phyloP scores from a whole-genome alignment of 2,113 vertebrate species.

The Natator depressus region DNA sequence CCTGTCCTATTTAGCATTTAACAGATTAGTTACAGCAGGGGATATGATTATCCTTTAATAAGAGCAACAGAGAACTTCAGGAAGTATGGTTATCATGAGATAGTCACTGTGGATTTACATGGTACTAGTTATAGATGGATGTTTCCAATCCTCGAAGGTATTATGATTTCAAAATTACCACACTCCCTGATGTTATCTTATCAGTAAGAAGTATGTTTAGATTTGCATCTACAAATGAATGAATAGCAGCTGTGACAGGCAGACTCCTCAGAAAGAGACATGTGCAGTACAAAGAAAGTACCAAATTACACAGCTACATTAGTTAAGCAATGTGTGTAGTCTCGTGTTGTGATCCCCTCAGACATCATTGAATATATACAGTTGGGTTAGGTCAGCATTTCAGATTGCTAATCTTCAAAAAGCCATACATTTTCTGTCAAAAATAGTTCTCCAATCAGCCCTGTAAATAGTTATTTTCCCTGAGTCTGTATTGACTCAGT shows the following conservation, averaged over 20 bases:
- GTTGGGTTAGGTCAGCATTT: not conserved
- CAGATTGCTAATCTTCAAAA: not conserved
- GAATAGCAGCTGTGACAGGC: not conserved
- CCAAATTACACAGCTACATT: not conserved
- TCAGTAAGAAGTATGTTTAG: not conserved
- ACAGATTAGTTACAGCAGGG: not conserved
- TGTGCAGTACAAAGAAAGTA: not conserved
- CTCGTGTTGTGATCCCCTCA: not conserved
- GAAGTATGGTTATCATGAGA: not conserved
- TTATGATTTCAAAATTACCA: not conserved
- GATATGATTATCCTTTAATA: not conserved
- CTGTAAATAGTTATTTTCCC: not conserved
- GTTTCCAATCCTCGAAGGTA: not conserved
- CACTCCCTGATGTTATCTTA: not conserved
- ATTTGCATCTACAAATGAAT: accelerated
- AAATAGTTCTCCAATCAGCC: not conserved
- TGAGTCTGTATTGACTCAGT: not conserved
- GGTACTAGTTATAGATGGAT: not conserved
- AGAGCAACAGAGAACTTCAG: not conserved
- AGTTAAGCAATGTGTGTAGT: not conserved
- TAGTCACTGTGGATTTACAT: not conserved
- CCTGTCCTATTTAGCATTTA: not conserved
- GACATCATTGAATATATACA: not conserved
- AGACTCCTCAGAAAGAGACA: not conserved
- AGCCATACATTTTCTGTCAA: not conserved